phyloP scores from a whole-genome alignment of 2,797 vertebrate species.

The Hemitrygon akajei region DNA sequence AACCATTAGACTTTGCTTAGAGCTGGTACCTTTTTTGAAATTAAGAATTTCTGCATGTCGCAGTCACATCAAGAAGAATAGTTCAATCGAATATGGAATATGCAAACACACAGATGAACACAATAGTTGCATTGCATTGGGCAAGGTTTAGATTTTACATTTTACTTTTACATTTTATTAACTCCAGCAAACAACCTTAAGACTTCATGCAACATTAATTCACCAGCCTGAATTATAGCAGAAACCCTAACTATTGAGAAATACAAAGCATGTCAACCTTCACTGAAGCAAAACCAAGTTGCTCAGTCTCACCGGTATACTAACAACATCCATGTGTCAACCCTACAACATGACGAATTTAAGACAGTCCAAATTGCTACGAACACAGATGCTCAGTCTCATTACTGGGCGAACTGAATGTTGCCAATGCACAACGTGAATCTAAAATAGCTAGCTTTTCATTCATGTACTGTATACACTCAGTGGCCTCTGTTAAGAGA shows the following conservation, averaged over 20 bases:
- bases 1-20: neutral
- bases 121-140: neutral
- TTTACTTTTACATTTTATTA: neutral
- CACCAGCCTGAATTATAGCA: no score
- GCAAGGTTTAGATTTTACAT: neutral
- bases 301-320: neutral
- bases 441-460: neutral
- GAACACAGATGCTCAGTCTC: neutral
- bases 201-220: neutral
- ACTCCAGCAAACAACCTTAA: neutral
- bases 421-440: neutral
- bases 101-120: neutral
- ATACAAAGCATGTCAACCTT: slow-evolving; percentile 1
- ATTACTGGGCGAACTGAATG: neutral
- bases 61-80: neutral
- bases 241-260: neutral
- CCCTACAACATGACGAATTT: neutral
- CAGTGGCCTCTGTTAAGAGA: no score
- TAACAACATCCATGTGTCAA: neutral
- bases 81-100: neutral
- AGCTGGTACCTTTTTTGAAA: neutral
- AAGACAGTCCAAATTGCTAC: neutral
- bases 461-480: neutral
- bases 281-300: neutral
- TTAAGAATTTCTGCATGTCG: neutral